Percentiles rank a stretch among this genome's conserved stretches.
These are phyloP conservation scores for Cyclura pinguis DNA, from an alignment of 2,797 vertebrate species.

Conservation along the genomic window DNA sequence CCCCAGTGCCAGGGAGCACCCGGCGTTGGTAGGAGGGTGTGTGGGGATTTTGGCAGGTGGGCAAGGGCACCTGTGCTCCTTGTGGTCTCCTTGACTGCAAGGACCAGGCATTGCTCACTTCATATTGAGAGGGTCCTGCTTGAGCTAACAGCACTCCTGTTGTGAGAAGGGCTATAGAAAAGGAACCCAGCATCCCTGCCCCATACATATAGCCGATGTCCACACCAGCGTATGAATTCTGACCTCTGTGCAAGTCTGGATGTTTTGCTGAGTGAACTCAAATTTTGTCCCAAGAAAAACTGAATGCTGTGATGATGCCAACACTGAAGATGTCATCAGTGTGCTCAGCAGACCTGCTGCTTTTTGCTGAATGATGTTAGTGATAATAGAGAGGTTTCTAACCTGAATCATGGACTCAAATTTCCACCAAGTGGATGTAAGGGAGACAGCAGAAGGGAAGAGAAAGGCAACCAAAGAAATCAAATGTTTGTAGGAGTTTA, in stretches of 20 bases:
- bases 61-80: neutral
- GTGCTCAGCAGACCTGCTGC: no score
- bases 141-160: neutral
- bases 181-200: neutral
- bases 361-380: fast-evolving
- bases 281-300: neutral
- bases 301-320: neutral
- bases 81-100: no score
- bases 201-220: fast-evolving
- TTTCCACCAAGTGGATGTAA: neutral
- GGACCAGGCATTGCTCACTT: neutral
- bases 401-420: neutral
- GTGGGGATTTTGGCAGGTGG: neutral
- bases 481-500: neutral
- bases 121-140: no score
- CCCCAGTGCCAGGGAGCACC: neutral
- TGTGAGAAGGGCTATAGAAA: neutral
- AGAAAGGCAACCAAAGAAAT: no score
- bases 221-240: neutral
- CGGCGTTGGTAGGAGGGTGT: neutral
- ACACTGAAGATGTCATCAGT: fast-evolving
- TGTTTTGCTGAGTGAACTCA: neutral
- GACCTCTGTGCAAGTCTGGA: neutral
- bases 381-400: no score
- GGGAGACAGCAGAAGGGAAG: neutral